phyloP scores from a whole-genome alignment of 1,140 invertebrate species.

The Alviniconcha marisindica region DNA sequence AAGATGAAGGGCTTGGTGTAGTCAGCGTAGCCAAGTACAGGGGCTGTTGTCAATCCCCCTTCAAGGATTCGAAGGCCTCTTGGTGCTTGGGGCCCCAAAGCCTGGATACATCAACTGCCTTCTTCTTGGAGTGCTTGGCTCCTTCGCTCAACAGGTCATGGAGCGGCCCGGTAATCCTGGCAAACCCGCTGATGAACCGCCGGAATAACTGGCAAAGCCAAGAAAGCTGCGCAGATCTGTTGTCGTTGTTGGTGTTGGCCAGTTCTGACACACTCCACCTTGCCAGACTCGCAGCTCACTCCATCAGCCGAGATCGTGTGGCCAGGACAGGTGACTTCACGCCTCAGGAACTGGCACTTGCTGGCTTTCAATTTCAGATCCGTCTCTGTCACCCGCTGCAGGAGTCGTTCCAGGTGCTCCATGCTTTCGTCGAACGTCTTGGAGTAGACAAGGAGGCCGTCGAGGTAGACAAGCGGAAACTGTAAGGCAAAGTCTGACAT shows the following conservation, averaged over 20 bases:
- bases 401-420: constrained; percentile 50
- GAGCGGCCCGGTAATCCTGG: constrained; percentile 52
- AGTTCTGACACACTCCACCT: constrained; percentile 63
- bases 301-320: constrained; percentile 58
- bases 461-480: constrained; percentile 56
- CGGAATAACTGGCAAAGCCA: constrained; percentile 59
- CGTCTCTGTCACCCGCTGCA: constrained; percentile 35
- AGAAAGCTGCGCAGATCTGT: constrained; percentile 64
- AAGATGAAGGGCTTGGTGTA: constrained; percentile 35
- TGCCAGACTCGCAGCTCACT: constrained; percentile 56
- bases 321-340: constrained; percentile 55
- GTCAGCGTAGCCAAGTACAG: constrained; percentile 46
- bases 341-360: constrained; percentile 68
- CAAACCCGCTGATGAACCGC: constrained; percentile 57
- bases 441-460: constrained; percentile 62
- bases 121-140: neutral
- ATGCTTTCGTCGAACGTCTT: constrained; percentile 53
- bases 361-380: constrained; percentile 44
- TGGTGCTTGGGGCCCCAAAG: constrained; percentile 34
- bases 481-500: constrained; percentile 60
- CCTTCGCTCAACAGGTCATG: constrained; percentile 44
- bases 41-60: constrained; percentile 36
- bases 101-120: neutral
- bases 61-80: constrained; percentile 24
- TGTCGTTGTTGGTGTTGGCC: constrained; percentile 58